Percentiles rank a stretch among this genome's conserved stretches.
These are phyloP conservation scores for Neopelma chrysocephalum DNA, from an alignment of 2,797 vertebrate genomes.

Conservation along the genomic window DNA sequence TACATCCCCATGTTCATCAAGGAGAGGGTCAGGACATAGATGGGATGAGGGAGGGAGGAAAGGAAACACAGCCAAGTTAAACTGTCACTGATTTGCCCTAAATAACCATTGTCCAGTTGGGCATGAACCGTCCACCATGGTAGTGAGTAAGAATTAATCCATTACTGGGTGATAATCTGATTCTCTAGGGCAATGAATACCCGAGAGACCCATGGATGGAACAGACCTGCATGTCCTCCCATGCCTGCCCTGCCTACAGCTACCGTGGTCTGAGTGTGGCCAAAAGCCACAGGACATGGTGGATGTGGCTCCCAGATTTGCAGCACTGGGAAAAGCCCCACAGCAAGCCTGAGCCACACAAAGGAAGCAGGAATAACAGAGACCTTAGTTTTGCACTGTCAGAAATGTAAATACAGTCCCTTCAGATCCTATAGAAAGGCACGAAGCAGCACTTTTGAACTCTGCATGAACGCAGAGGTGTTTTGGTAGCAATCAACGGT, in stretches of 20 bases:
- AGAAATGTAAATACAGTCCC: background rate
- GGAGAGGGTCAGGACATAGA: background rate
- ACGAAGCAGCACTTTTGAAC: background rate
- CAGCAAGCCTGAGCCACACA: background rate
- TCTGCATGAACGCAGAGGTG: background rate
- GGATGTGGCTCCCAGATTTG: background rate
- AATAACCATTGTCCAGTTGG: background rate
- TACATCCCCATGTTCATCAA: background rate
- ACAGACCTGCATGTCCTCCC: background rate
- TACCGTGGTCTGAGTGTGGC: accelerated
- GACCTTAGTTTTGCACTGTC: background rate
- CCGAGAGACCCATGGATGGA: background rate
- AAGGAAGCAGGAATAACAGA: background rate
- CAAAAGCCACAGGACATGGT: background rate
- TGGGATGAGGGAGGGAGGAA: background rate
- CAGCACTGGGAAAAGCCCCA: background rate
- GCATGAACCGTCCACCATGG: background rate
- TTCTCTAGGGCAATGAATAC: background rate
- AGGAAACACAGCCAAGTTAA: background rate
- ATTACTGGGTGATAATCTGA: background rate
- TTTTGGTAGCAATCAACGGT: background rate
- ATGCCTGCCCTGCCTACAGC: background rate
- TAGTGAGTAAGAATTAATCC: background rate
- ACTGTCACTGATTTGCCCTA: background rate
- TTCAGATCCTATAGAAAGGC: background rate